Evolutionary conservation across 2,797 vertebrate species (phyloP), one percentile per base, ranked within the genome.

Genomic region (Semaprochilodus insignis): DNA sequence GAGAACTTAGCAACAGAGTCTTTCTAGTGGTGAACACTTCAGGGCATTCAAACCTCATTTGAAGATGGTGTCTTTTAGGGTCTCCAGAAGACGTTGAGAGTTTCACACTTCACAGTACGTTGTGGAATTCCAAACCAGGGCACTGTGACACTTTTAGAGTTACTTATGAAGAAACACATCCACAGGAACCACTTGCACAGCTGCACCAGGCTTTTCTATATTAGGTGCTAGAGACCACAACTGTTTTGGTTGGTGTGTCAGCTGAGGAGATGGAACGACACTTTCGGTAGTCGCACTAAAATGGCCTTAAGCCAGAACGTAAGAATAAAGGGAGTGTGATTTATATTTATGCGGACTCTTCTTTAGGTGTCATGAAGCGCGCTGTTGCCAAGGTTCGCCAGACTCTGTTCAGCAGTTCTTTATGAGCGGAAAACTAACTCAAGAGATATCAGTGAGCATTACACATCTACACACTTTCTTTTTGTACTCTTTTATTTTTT

Each of bases 241-340:
- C 21, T 48, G 34, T 36, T 54, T 69, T 66, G 27, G 25, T 67
- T 66, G 63, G 63, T 36, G 19, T 51, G 51, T 83, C 70, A 78
- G 31, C 44, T 25, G 79, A 69, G 60, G 44, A 83, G 70, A 59
- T 71, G 78, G 44, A 72, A 72, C 71, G 23, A 71, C 55, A 76
- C 63, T 74, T 74, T 69, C 77, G 23, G 60, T 60, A 36, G 73
- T 13, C 74, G 60, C 73, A 69, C 65, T 14, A 75, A 57, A 71
- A 82, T 82, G 74, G 81, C 81, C n/a, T 63, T 63, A 36, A 40
- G 81, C 81, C 81, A 77, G 74, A 82, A 71, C 71, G 66, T 62
- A 40, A 82, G 65, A 71, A 77, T 82, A 54, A 51, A 78, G 7
- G 75, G 6, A 23, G 31, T 71, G 59, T n/a, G 57, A 36, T 81